Base-by-base conservation (phyloP, 1,140 invertebrate species). In the Drosophila dunni region DNA sequence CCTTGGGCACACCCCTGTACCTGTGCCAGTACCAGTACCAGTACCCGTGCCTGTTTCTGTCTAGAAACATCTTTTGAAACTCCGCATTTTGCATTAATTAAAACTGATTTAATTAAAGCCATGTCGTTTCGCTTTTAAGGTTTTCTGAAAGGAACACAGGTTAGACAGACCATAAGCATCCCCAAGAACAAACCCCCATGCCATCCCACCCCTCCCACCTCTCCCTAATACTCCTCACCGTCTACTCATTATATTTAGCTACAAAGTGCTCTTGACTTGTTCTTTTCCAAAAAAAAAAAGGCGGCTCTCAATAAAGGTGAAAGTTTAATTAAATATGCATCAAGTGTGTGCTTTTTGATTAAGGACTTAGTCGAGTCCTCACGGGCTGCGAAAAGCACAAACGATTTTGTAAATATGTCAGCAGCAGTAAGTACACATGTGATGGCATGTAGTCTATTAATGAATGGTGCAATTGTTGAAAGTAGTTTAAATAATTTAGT, bases 71-170 rank as follows among this genome's bases (percentile, higher is more conserved):
- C 83, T 88, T 88, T 89, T 83, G 84, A 89, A 88, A 88, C 66
- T 86, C 77, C 77, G 67, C 79, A 84, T 88, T 88, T 88, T 88
- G 84, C 84, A 88, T 88, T 88, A 88, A 88, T 88, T 88, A 88
- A 88, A 88, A 88, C 76, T 89, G 84, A 88, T 88, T 88, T 88
- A 88, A 88, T 88, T 88, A 81, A 71, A 75, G 84, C 70, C 58
- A 53, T 60, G 84, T 86, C 84, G 73, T 83, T 73, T 88, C 76
- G 84, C 79, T 82, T 81, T 85, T 81, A 78, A 85, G 81, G 46
- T 56, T 38, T 36, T 56, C 33, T 36, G 8, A 7, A 36, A 38
- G 36, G 20, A 69, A 45, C 66, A 33, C 51, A 67, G 73, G 46
- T 44, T 51, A 50, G 20, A 67, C 29, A 62, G 42, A 17, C 24